Percentiles rank a stretch among this genome's conserved stretches.
Evolutionary conservation across 92 coral and sea anemone genomes (phyloP).

Genomic region (Nematostella vectensis): DNA sequence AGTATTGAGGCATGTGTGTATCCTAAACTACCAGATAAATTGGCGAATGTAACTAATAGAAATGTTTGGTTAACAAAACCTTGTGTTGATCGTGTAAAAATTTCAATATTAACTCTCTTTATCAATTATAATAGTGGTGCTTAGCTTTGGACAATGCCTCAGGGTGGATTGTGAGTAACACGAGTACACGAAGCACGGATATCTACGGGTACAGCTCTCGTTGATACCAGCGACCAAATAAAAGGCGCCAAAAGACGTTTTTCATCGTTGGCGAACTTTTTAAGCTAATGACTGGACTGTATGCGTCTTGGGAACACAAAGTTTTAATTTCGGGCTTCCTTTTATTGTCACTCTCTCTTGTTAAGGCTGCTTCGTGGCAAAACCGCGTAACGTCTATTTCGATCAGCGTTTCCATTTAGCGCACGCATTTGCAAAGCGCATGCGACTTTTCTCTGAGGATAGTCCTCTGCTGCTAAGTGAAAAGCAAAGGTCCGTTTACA

Average conservation of each 20-base stretch:
- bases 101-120: constrained; percentile 35
- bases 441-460: too few relatives aligned
- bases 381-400: constrained; percentile 12
- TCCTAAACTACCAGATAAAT: constrained; percentile 61
- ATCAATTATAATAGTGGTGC: constrained; percentile 12
- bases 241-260: too few relatives aligned
- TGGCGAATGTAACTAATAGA: constrained; percentile 28
- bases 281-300: too few relatives aligned
- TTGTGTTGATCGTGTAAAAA: constrained; percentile 29
- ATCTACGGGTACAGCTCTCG: too few relatives aligned
- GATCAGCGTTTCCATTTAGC: constrained; percentile 13
- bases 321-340: too few relatives aligned
- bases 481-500: constrained; percentile 19
- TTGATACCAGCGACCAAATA: too few relatives aligned
- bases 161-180: too few relatives aligned
- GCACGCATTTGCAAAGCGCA: constrained; percentile 2
- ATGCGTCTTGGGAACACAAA: too few relatives aligned
- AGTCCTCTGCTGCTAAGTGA: constrained; percentile 16
- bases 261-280: too few relatives aligned
- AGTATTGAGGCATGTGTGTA: constrained; percentile 33
- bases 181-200: too few relatives aligned
- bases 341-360: too few relatives aligned
- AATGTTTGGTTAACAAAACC: constrained; percentile 79
- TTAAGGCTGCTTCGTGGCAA: too few relatives aligned
- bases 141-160: constrained; percentile 2